A percentile compares a stretch with the other conserved stretches of the same genome.
Evolutionary conservation across 1,140 invertebrate species (phyloP).

Genomic region (Phymorhynchus buccinoides): DNA sequence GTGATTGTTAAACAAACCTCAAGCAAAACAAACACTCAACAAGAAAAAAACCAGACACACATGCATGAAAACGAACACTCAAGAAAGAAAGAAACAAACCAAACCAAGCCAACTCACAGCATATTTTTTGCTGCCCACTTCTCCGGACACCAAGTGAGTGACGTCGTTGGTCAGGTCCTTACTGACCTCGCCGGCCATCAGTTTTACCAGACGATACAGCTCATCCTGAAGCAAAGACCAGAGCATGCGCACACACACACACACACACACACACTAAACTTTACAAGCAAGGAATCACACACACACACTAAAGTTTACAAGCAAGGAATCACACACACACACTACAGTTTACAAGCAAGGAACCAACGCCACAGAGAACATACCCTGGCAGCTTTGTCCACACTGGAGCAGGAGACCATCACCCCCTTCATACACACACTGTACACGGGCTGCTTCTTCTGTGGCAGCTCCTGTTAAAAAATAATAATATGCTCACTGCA

Average conservation of each 20-base stretch:
- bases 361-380: too few species aligned
- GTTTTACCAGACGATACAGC: conserved; percentile 81
- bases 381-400: conserved; percentile 80
- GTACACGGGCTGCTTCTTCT: conserved; percentile 83
- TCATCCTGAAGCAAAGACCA: conserved; percentile 75
- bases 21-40: too few species aligned
- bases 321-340: not conserved
- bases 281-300: not conserved
- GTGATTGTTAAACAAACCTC: not conserved
- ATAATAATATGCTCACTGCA: too few species aligned
- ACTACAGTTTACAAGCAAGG: not conserved
- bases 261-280: not conserved
- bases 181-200: conserved; percentile 87
- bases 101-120: conserved; percentile 55
- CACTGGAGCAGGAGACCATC: conserved; percentile 82
- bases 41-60: too few species aligned
- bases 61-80: conserved; percentile 41
- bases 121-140: conserved; percentile 75
- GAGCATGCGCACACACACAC: not conserved
- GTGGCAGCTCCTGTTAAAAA: conserved; percentile 80
- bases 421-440: conserved; percentile 86
- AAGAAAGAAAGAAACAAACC: not conserved
- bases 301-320: not conserved
- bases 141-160: conserved; percentile 86
- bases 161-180: conserved; percentile 81